phyloP scores from a whole-genome alignment of 1,140 invertebrate genomes.

The Hermetia illucens region DNA sequence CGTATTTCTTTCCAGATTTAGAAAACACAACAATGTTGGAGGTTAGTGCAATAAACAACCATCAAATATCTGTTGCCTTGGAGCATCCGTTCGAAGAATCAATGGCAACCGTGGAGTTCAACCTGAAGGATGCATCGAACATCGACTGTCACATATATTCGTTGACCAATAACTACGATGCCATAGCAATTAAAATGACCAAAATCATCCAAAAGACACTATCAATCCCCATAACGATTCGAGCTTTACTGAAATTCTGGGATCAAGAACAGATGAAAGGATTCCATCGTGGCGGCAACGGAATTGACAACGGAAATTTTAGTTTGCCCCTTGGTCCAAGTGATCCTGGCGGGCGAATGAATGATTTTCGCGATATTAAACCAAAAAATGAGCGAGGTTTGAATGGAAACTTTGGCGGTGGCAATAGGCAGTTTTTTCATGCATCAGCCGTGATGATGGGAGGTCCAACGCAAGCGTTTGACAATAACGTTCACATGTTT shows the following conservation, averaged over 20 bases:
- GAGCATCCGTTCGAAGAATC: conserved; percentile 87
- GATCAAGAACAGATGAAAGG: conserved; percentile 37
- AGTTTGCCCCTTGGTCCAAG: conserved; percentile 25
- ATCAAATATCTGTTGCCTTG: conserved; percentile 77
- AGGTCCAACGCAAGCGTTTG: background rate
- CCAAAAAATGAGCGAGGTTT: background rate
- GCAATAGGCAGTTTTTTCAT: conserved; percentile 5
- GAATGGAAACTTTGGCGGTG: conserved; percentile 2
- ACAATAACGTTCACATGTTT: conserved; percentile 6
- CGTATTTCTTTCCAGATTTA: conserved; percentile 36
- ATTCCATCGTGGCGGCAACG: conserved; percentile 32
- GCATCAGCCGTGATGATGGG: too few relatives aligned
- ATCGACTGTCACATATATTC: conserved; percentile 50
- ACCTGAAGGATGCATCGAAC: conserved; percentile 65
- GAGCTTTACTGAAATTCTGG: conserved; percentile 55
- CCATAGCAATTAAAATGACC: conserved; percentile 54
- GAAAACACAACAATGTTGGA: conserved; percentile 80
- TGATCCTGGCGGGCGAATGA: conserved; percentile 23
- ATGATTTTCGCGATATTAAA: conserved; percentile 4
- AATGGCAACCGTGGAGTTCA: conserved; percentile 82
- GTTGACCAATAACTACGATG: conserved; percentile 35
- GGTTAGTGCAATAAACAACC: conserved; percentile 74
- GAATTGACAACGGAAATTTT: conserved; percentile 24
- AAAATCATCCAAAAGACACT: conserved; percentile 79
- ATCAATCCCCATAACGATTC: conserved; percentile 76